Conservation (phyloP, 2,113 vertebrate species). For the Colius striatus region DNA sequence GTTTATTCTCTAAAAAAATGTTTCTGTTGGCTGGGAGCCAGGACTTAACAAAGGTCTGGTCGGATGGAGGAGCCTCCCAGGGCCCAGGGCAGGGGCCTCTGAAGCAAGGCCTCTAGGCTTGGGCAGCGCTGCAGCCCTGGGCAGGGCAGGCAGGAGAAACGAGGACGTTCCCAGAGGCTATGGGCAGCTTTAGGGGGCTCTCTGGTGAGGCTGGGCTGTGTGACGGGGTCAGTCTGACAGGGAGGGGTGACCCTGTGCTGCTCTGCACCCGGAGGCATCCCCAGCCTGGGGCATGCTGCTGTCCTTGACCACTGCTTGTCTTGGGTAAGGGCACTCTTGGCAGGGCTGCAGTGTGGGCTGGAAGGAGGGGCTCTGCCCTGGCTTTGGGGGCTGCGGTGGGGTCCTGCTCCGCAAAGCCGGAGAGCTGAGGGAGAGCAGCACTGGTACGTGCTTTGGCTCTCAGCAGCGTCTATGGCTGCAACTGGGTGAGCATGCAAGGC, state of each 20-base stretch:
- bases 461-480: accelerated
- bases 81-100: constrained; percentile 43
- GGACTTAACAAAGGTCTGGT: constrained; percentile 67
- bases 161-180: background rate
- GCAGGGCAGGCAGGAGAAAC: background rate
- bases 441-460: background rate
- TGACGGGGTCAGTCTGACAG: background rate
- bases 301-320: background rate
- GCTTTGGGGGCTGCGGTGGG: background rate
- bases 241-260: background rate
- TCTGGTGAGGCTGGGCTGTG: background rate
- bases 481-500: background rate
- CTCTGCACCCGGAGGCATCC: background rate
- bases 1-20: constrained; percentile 58
- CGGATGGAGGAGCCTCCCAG: constrained; percentile 46
- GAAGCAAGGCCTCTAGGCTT: background rate
- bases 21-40: constrained; percentile 65
- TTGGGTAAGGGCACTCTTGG: background rate
- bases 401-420: background rate
- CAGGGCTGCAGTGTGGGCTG: accelerated
- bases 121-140: background rate
- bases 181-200: background rate
- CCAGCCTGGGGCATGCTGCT: background rate
- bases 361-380: accelerated
- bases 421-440: accelerated